phyloP scores from a whole-genome alignment of 2,888 invertebrate genomes.

The Phania funesta region DNA sequence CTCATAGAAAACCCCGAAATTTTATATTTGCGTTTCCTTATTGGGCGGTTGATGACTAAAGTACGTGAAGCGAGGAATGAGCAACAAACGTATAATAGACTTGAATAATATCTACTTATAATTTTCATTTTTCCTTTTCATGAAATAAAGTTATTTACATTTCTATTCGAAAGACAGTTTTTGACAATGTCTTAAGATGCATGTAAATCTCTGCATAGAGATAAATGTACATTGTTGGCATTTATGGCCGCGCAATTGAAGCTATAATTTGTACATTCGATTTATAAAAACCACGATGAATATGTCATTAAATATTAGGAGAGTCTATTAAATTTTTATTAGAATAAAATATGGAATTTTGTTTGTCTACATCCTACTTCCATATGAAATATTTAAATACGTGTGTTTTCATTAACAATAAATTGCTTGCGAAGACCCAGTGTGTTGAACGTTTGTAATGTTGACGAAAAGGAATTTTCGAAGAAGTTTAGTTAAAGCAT shows the following conservation, averaged over 20 bases:
- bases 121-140: background rate
- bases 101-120: background rate
- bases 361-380: background rate
- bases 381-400: background rate
- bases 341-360: background rate
- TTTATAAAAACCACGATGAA: background rate
- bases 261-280: too few species aligned
- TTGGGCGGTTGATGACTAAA: too few species aligned
- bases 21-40: too few species aligned
- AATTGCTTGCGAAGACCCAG: too few species aligned
- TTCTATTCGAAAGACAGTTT: background rate
- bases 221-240: background rate
- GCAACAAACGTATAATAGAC: too few species aligned
- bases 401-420: too few species aligned
- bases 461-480: too few species aligned
- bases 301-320: constrained; percentile 2
- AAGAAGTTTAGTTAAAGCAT: too few species aligned
- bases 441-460: too few species aligned
- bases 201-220: too few species aligned
- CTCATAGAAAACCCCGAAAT: too few species aligned
- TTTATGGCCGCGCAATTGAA: constrained; percentile 14
- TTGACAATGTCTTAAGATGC: background rate
- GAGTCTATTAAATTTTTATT: background rate
- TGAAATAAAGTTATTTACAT: background rate
- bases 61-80: too few species aligned